Base-by-base conservation (phyloP, 2,113 vertebrate species). In the Phylloscopus whistleri region DNA sequence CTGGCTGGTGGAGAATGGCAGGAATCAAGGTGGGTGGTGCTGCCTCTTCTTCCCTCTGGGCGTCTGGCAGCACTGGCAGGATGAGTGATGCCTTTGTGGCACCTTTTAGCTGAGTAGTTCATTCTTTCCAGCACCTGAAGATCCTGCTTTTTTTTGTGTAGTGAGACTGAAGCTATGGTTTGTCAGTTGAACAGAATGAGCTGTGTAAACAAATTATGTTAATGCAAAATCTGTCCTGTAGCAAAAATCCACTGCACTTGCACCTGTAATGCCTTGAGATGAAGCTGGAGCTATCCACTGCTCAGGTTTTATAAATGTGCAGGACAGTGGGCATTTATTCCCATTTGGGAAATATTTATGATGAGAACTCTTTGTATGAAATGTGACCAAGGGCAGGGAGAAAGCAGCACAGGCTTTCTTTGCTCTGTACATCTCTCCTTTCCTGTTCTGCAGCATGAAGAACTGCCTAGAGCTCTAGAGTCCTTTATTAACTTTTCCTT, bases 1-100 rank as follows among this genome's bases (percentile, higher is more conserved):
- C 75, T 99, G 99, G 99, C 98, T 99, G 96, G 99, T 99, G 98
- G 99, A 99, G 9, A 99, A 98, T 0, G 99, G 99, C 81, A 98
- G 98, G 76, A 99, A 99, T 94, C 99, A 99, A 96, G 99, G 99
- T 99, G 87, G 84, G 95, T 66, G 16, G 19, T 10, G n/a, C 59
- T 74, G 49, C 1, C 0, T 41, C 6, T 9, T 37, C 16, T 30
- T 85, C 33, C 20, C 28, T 55, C 13, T n/a, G 51, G 69, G 28
- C 31, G 8, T 31, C 63, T n/a, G 27, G n/a, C 37, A 74, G 46
- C 10, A 1, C 27, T 46, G 33, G 62, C 27, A 56, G 33, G 46
- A 17, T 1, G 2, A 27, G 46, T 16, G 64, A 9, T 63, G 35
- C 27, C 41, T 72, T 10, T 30, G 26, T 33, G 72, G 9, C 35